Evolutionary conservation across 1,140 invertebrate species (phyloP).

Genomic region (Solen grandis): DNA sequence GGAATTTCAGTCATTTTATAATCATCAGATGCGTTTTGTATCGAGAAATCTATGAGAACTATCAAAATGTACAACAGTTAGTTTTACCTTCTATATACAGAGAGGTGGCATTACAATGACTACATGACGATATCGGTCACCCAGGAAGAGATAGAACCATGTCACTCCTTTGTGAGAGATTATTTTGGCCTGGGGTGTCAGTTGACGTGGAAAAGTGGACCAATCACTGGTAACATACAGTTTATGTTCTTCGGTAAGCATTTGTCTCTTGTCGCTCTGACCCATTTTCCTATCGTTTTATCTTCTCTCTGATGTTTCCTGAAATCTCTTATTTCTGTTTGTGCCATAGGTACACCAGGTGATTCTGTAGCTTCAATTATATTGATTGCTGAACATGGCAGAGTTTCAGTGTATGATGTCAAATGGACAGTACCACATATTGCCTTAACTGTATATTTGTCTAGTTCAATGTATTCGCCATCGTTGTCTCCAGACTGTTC

Average conservation of each 20-base stretch:
- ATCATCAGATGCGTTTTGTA: too few relatives aligned
- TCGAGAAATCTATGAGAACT: too few relatives aligned
- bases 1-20: too few relatives aligned
- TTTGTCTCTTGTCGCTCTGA: too few relatives aligned
- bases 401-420: background rate
- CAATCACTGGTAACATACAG: too few relatives aligned
- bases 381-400: background rate
- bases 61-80: too few relatives aligned
- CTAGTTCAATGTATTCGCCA: background rate
- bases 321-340: background rate
- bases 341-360: background rate
- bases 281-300: too few relatives aligned
- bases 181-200: conserved; percentile 1
- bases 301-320: background rate
- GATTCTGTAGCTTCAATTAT: background rate
- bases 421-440: background rate
- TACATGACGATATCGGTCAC: conserved; percentile 44
- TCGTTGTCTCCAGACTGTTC: background rate
- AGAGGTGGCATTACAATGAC: conserved; percentile 1
- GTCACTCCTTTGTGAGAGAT: conserved; percentile 7
- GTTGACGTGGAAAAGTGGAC: too few relatives aligned
- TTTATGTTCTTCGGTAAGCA: too few relatives aligned
- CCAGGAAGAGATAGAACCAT: conserved; percentile 4
- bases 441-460: background rate
- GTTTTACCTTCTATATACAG: too few relatives aligned